A percentile compares a stretch with the other conserved stretches of the same genome.
phyloP scores from a whole-genome alignment of 2,888 invertebrate genomes.

The Neoscelio sp. region DNA sequence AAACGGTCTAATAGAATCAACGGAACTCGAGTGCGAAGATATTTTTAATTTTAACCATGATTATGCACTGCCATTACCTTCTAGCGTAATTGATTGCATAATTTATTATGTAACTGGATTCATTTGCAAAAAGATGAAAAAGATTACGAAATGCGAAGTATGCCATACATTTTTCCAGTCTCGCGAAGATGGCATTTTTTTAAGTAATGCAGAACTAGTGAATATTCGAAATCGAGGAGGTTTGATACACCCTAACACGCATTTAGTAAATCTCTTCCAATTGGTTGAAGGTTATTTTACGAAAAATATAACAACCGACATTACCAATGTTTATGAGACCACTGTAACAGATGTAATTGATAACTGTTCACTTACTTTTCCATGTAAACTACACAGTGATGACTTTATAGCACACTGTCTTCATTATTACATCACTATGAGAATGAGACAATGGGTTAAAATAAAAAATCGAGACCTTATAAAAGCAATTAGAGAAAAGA shows the following conservation, averaged over 20 bases:
- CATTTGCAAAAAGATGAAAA: neutral
- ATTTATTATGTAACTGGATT: neutral
- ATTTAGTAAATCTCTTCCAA: neutral
- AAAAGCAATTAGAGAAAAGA: too few relatives aligned
- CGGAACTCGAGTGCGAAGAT: too few relatives aligned
- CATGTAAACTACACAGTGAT: neutral
- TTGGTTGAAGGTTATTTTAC: neutral
- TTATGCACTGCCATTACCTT: too few relatives aligned
- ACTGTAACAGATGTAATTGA: neutral
- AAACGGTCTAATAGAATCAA: too few relatives aligned
- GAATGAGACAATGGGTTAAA: too few relatives aligned
- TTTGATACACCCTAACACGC: neutral
- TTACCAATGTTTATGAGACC: neutral
- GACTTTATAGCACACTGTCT: neutral
- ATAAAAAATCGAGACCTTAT: too few relatives aligned
- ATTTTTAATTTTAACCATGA: too few relatives aligned
- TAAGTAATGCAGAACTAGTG: neutral
- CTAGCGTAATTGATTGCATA: neutral
- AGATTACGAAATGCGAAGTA: neutral
- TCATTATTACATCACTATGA: too few relatives aligned
- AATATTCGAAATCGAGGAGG: neutral
- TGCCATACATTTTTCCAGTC: neutral
- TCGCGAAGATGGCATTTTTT: neutral
- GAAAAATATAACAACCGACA: neutral
- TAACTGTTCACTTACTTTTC: neutral